These are phyloP conservation scores for Auanema freiburgensis DNA, from an alignment of 2,888 invertebrate genomes.

Conservation along the genomic window DNA sequence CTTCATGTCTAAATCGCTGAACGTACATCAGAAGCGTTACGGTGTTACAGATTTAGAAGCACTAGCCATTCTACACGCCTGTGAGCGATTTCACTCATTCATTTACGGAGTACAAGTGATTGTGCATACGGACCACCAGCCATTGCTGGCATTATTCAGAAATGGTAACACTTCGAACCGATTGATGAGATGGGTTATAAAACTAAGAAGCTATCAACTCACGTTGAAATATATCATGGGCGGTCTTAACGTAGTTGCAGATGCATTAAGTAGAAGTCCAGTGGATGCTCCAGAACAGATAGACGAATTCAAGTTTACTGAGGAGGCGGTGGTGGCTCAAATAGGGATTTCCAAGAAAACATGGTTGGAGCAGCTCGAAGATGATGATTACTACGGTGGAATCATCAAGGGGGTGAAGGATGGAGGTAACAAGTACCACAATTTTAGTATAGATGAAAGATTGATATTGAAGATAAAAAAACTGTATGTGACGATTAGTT, in stretches of 20 bases:
- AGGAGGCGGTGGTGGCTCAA: no score
- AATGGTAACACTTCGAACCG: neutral
- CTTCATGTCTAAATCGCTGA: constrained; percentile 22
- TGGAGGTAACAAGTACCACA: no score
- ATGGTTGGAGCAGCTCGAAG: no score
- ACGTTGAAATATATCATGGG: constrained; percentile 15
- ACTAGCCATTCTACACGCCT: constrained; percentile 20
- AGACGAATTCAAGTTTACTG: no score
- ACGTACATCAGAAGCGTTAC: constrained; percentile 22
- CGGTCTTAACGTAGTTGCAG: constrained; percentile 14
- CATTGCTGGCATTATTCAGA: constrained; percentile 14
- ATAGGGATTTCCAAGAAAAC: no score
- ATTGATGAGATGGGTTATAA: constrained; percentile 7
- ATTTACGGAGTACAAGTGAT: constrained; percentile 16
- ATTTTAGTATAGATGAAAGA: no score
- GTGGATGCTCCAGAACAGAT: no score
- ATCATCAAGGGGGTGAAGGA: no score
- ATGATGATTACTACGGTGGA: no score
- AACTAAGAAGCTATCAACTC: neutral
- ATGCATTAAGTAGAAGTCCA: constrained; percentile 19
- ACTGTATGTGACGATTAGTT: no score
- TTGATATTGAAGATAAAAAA: no score
- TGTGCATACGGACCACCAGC: constrained; percentile 27
- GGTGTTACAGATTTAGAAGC: constrained; percentile 31
- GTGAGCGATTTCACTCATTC: constrained; percentile 19